These are phyloP conservation scores for Sarcophaga carnaria DNA, from an alignment of 2,888 invertebrate genomes.

Conservation along the genomic window DNA sequence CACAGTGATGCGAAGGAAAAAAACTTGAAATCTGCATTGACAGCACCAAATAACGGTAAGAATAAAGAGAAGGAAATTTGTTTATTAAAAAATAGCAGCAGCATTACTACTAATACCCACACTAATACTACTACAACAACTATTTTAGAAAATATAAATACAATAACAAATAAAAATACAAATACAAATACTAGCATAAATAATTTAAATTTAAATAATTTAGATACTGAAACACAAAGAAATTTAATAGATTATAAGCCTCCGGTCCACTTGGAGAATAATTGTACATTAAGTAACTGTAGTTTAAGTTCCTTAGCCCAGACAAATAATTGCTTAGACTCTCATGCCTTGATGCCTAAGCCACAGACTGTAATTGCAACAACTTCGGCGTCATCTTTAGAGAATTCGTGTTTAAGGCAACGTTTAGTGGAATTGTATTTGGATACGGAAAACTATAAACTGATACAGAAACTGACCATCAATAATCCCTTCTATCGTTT, in stretches of 20 bases:
- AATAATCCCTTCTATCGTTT: constrained; percentile 80
- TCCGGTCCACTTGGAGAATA: not conserved
- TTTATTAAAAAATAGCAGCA: constrained; percentile 68
- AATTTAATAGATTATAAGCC: not conserved
- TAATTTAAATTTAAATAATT: constrained; percentile 48
- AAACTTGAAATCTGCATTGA: not conserved
- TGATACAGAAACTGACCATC: constrained; percentile 77
- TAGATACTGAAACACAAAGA: constrained; percentile 13
- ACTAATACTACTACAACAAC: constrained; percentile 2
- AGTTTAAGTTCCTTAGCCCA: constrained; percentile 1
- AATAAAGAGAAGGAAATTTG: constrained; percentile 43
- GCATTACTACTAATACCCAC: constrained; percentile 44
- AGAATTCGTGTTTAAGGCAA: not conserved
- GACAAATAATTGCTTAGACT: not conserved
- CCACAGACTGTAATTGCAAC: not conserved
- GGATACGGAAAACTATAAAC: constrained; percentile 73
- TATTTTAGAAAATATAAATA: too few species aligned
- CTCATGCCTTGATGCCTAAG: not conserved
- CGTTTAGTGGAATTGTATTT: constrained; percentile 6
- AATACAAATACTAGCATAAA: constrained; percentile 30
- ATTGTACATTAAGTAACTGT: constrained; percentile 19
- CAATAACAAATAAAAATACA: too few species aligned
- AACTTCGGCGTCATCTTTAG: not conserved
- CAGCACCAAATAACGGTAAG: not conserved
- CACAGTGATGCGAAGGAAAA: not conserved